Evolutionary conservation across 2,888 invertebrate species (phyloP), one percentile per base, ranked within the genome.

Genomic region (Microdon myrmicae): DNA sequence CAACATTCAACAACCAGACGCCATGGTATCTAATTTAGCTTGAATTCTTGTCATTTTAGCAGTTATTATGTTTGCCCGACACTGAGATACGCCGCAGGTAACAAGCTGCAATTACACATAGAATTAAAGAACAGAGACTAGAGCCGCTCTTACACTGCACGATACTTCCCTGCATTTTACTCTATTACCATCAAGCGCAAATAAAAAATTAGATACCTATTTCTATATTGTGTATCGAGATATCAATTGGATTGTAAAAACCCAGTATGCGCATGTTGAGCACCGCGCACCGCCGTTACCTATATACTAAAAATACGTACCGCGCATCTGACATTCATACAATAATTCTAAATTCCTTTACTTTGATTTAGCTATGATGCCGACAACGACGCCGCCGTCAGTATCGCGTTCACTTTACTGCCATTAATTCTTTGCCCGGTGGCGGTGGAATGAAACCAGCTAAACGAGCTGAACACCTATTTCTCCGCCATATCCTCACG

Each of bases 291-390:
- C 34, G 39, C 37, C n/a, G n/a, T n/a, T 23, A 32, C 35, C 13
- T 22, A 35, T 10, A 13, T n/a, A 48, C 43, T 28, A 41, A 22
- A 43, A 29, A 49, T 25, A 35, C 26, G 22, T 49, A 48, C 39
- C 35, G 45, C 37, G 45, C 56, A 41, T 51, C 58, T 56, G 58
- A 44, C 64, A 64, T 64, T 64, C 51, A 58, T 64, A 47, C 58
- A 58, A 58, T 58, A 64, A 64, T 58, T 64, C 64, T 64, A 53
- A 64, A 64, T 64, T 58, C 58, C 58, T 47, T 53, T 38, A 47
- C 64, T 64, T 64, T 64, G 64, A 64, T 64, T 64, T 58, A 32
- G 31, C 22, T 17, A 45, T 48, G 45, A 64, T 56, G 61, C 61
- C 61, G 61, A 64, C 61, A 58, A 45, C 28, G 37, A 47, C 22